Percentiles rank a stretch among this genome's conserved stretches.
Evolutionary conservation across 2,113 vertebrate species (phyloP).

Genomic region (Crotalus horridus): DNA sequence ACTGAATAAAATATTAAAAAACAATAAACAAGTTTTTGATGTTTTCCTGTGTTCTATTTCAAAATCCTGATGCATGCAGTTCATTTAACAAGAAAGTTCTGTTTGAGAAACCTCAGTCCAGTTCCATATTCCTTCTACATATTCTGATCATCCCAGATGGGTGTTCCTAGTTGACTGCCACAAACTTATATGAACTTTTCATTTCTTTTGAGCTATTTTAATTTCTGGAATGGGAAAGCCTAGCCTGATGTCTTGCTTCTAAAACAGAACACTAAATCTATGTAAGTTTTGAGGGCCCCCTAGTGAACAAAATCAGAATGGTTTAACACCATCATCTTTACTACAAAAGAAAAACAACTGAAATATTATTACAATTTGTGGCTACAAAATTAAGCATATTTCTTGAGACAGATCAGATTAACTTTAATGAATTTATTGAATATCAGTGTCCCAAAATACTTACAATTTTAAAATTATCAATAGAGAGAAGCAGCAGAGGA

Average conservation of each 20-base stretch:
- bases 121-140: conserved; percentile 45
- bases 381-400: neutral
- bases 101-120: conserved; percentile 51
- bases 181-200: conserved; percentile 39
- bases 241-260: conserved; percentile 40
- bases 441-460: neutral
- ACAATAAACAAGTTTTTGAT: neutral
- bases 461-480: neutral
- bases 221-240: conserved; percentile 61
- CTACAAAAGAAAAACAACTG: neutral
- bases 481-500: neutral
- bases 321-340: conserved; percentile 16
- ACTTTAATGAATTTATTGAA: neutral
- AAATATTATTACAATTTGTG: neutral
- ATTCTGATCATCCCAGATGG: conserved; percentile 36
- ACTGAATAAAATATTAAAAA: neutral
- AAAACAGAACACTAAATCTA: conserved; percentile 37
- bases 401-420: neutral
- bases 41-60: conserved; percentile 31
- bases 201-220: conserved; percentile 57
- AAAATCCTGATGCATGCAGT: conserved; percentile 48
- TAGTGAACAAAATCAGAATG: conserved; percentile 60
- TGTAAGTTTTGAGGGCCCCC: conserved; percentile 70
- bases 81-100: conserved; percentile 48
- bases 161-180: conserved; percentile 38